Base-by-base conservation (phyloP, 2,797 vertebrate genomes). In the Catamblyrhynchus diadema region DNA sequence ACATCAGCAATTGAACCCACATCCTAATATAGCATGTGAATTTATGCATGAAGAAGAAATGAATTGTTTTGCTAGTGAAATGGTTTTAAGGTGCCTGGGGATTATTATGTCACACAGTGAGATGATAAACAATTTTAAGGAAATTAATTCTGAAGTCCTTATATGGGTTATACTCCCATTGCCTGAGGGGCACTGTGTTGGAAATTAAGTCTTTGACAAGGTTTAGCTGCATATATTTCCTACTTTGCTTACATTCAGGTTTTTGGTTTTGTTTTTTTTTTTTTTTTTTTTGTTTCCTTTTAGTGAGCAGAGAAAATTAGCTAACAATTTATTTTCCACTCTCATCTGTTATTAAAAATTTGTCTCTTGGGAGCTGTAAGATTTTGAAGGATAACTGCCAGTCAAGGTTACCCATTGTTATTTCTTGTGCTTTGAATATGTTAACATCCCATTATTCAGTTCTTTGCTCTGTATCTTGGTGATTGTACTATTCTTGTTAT, bases 371-470 rank as follows among this genome's bases (percentile, higher is more conserved):
- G 96, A 94, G 35, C 41, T 75, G 90, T 86, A 81, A 88, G 60
- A 77, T 93, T 94, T 86, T 95, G 89, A 95, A 91, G 77, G 87
- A 94, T 88, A 94, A 91, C 80, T 94, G 94, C 87, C 82, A 93
- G 83, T 94, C 82, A 94, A 93, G 91, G 95, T 66, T 94, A 93
- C 17, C 56, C 53, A 75, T 94, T 96, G 87, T 96, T 95, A 67
- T 70, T 95, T 70, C 53, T 94, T 66, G 48, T 60, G 62, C 80
- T 81, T 75, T 90, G 91, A 86, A 81, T 88, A 77, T n/a, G 73
- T 88, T 93, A 93, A 84, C 85, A 90, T 96, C 89, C 88, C 91
- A 88, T 90, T 91, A 81, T 90, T 92, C 73, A 50, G 59, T 66
- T 90, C 69, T 79, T 81, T 90, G 70, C 77, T 62, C 69, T 81